Conservation (phyloP, 1,140 invertebrate species). For the Sitophilus oryzae region DNA sequence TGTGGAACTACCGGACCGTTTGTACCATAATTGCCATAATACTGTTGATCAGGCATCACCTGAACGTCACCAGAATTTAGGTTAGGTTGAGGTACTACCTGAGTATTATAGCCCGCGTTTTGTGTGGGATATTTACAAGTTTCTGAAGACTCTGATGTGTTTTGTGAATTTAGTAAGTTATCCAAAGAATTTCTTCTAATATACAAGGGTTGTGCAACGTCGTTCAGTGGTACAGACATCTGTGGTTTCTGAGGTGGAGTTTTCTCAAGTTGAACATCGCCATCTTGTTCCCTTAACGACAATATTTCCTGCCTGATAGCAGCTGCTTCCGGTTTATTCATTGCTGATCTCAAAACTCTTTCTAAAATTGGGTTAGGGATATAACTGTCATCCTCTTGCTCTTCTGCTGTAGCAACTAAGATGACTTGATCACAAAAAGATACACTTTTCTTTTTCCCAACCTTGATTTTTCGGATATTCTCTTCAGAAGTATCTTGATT, state of each 20-base stretch:
- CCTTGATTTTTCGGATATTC: constrained; percentile 15
- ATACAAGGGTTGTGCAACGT: constrained; percentile 19
- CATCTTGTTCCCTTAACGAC: constrained; percentile 45
- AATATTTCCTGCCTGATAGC: constrained; percentile 49
- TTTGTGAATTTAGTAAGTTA: constrained; percentile 23
- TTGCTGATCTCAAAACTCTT: constrained; percentile 72
- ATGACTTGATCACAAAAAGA: constrained; percentile 92
- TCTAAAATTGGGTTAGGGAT: constrained; percentile 88
- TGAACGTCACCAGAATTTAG: not conserved
- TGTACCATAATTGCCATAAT: constrained; percentile 10
- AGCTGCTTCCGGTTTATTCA: constrained; percentile 64
- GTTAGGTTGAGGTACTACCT: not conserved
- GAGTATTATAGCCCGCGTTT: not conserved
- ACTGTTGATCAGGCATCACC: constrained; percentile 3
- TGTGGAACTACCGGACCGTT: not conserved
- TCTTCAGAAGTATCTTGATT: constrained; percentile 12
- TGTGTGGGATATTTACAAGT: not conserved
- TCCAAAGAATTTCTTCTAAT: constrained; percentile 31
- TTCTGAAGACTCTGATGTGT: not conserved
- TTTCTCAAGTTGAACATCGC: not conserved
- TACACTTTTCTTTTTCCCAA: constrained; percentile 84
- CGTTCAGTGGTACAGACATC: not conserved
- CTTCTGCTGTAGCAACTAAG: constrained; percentile 83
- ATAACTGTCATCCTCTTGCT: constrained; percentile 83
- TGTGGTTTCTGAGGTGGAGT: not conserved